A percentile compares a stretch with the other conserved stretches of the same genome.
These are phyloP conservation scores for Chlamydotis undulata DNA, from an alignment of 2,113 vertebrate species.

Conservation along the genomic window DNA sequence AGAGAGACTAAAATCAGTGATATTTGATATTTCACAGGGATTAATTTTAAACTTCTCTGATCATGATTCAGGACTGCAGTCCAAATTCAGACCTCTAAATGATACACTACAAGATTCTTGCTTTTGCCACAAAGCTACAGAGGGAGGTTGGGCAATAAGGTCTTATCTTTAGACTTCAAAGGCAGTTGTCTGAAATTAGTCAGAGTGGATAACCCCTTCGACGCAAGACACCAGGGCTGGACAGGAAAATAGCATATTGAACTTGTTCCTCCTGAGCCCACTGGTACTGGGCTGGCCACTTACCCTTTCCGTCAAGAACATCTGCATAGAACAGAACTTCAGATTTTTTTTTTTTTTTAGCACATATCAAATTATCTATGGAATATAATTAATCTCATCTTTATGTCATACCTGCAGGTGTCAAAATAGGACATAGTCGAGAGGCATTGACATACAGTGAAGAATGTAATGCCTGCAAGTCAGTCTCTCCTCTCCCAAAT, in stretches of 20 bases:
- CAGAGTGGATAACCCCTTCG: not conserved
- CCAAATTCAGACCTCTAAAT: not conserved
- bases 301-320: not conserved
- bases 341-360: not conserved
- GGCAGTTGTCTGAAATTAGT: not conserved
- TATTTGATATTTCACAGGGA: not conserved
- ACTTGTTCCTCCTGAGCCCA: not conserved
- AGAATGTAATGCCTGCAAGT: not conserved
- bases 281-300: not conserved
- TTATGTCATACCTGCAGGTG: not conserved
- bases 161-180: not conserved
- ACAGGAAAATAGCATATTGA: not conserved
- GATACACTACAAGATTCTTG: not conserved
- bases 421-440: not conserved
- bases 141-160: not conserved
- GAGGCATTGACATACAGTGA: not conserved
- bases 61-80: not conserved
- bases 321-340: not conserved
- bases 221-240: not conserved
- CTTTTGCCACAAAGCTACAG: not conserved
- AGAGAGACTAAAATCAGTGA: not conserved
- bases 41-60: not conserved
- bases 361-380: not conserved
- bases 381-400: not conserved
- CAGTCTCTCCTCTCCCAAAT: not conserved